phyloP scores from a whole-genome alignment of 2,113 vertebrate genomes.

The Solenodon paradoxus region DNA sequence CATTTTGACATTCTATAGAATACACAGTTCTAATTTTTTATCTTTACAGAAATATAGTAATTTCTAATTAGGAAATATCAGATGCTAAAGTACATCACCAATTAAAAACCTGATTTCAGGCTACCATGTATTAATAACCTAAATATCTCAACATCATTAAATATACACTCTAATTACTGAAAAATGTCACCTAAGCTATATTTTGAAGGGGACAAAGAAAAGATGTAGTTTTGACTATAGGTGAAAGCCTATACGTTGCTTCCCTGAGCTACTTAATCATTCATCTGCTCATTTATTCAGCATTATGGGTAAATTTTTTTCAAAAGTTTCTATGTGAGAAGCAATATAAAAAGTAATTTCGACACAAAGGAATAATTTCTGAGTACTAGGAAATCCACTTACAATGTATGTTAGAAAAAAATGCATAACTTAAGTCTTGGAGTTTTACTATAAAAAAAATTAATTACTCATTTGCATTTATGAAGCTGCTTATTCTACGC shows the following conservation, averaged over 20 bases:
- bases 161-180: background rate
- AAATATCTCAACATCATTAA: background rate
- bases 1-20: background rate
- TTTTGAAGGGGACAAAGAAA: background rate
- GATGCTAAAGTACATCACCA: background rate
- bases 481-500: background rate
- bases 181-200: background rate
- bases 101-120: conserved; percentile 18
- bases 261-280: conserved; percentile 7
- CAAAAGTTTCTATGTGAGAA: conserved; percentile 10
- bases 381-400: background rate
- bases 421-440: background rate
- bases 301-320: background rate
- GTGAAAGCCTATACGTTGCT: background rate
- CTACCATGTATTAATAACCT: background rate
- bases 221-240: background rate
- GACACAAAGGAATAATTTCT: background rate
- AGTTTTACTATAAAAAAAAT: conserved; percentile 28
- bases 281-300: background rate
- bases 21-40: background rate
- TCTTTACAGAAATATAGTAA: background rate
- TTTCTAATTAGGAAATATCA: background rate
- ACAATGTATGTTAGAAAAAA: background rate
- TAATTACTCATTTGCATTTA: background rate
- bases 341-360: conserved; percentile 2